Conservation (phyloP, 1,140 invertebrate species). For the Laodelphax striatellus region DNA sequence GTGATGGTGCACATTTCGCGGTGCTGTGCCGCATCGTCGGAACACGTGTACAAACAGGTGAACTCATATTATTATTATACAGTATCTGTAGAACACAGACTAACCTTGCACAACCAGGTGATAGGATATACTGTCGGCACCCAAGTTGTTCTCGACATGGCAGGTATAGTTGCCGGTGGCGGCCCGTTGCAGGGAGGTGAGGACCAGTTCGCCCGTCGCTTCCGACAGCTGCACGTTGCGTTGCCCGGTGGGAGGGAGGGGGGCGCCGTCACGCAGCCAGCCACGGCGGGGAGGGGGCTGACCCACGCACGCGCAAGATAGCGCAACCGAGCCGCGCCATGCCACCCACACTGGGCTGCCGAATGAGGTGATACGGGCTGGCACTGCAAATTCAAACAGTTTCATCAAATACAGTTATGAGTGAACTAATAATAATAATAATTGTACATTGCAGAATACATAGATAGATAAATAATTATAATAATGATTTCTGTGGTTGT, state of each 20-base stretch:
- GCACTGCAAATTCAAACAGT: no score
- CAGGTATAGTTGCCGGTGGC: conserved; percentile 33
- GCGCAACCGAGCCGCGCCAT: conserved; percentile 47
- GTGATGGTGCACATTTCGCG: no score
- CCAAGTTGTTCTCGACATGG: conserved; percentile 29
- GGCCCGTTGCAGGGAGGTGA: conserved; percentile 43
- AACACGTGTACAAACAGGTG: no score
- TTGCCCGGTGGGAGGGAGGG: conserved; percentile 29
- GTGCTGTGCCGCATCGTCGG: no score
- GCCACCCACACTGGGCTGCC: conserved; percentile 49
- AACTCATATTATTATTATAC: no score
- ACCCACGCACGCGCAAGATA: conserved; percentile 53
- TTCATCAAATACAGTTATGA: no score
- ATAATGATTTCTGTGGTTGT: no score
- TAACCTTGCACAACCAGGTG: conserved; percentile 40
- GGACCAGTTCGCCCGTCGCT: conserved; percentile 48
- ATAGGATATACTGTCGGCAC: conserved; percentile 36
- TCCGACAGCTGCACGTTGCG: conserved; percentile 44
- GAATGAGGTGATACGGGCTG: conserved; percentile 56
- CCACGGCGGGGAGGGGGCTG: conserved; percentile 42
- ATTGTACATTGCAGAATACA: no score
- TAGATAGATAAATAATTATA: no score
- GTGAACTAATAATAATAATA: no score
- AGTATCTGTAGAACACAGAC: no score
- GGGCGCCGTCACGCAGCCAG: conserved; percentile 43